A percentile compares a stretch with the other conserved stretches of the same genome.
Conservation (phyloP, 2,797 vertebrate species). For the Nyctalus aviator region DNA sequence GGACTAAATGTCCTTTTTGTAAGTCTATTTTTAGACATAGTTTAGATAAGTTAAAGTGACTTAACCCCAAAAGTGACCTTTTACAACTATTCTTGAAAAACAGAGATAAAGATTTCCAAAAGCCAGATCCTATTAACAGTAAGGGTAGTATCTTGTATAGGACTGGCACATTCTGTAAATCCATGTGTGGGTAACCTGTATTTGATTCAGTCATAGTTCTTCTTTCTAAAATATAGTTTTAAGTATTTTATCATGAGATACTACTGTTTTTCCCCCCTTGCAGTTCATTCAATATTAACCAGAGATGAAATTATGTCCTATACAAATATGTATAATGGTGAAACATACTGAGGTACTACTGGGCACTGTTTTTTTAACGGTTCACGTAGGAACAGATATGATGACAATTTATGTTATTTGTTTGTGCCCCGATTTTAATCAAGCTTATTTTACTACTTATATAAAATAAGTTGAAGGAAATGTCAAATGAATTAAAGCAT, state of each 20-base stretch:
- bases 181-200: background rate
- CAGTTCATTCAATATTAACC: background rate
- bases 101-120: background rate
- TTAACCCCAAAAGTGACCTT: slow-evolving; percentile 75
- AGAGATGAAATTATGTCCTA: background rate
- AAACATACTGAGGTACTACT: background rate
- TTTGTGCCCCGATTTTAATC: background rate
- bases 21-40: slow-evolving; percentile 77
- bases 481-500: background rate
- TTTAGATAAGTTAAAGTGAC: slow-evolving; percentile 82
- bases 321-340: background rate
- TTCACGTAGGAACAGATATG: background rate
- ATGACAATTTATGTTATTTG: background rate
- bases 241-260: background rate
- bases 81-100: slow-evolving; percentile 69
- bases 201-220: slow-evolving; percentile 10
- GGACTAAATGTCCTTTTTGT: slow-evolving; percentile 81
- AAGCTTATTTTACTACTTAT: background rate
- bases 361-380: background rate
- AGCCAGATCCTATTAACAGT: slow-evolving; percentile 5
- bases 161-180: background rate
- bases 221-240: background rate
- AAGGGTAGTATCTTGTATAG: background rate
- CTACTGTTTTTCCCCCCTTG: slow-evolving; percentile 19
- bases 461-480: background rate